These are phyloP conservation scores for Cantharis nigra DNA, from an alignment of 2,888 invertebrate genomes.

Conservation along the genomic window DNA sequence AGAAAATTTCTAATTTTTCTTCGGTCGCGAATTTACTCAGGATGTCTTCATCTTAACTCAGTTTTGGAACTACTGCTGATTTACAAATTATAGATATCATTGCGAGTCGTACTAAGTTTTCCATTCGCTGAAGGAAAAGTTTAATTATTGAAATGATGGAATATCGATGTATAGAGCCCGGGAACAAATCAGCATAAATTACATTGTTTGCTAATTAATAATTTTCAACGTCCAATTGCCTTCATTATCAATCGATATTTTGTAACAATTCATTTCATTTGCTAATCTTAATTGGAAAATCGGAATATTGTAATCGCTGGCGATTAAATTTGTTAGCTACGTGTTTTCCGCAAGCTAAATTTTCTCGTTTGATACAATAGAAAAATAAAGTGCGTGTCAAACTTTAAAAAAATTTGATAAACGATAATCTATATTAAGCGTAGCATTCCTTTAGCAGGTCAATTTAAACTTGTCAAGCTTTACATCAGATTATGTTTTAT, in stretches of 20 bases:
- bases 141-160: not conserved
- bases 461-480: constrained; percentile 29
- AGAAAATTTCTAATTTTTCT: not conserved
- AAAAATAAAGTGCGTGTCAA: not conserved
- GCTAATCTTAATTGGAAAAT: not conserved
- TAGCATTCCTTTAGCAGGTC: constrained; percentile 12
- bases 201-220: not conserved
- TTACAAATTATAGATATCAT: not conserved
- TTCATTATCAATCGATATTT: not conserved
- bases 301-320: not conserved
- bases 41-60: too few relatives aligned
- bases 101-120: not conserved
- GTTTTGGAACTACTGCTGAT: not conserved
- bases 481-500: constrained; percentile 27
- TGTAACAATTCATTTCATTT: not conserved
- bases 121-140: not conserved
- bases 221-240: not conserved
- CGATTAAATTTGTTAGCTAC: not conserved
- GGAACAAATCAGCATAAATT: not conserved
- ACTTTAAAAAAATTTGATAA: constrained; percentile 6
- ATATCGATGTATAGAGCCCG: not conserved
- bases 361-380: not conserved
- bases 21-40: not conserved
- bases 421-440: constrained; percentile 19
- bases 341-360: not conserved